Conservation (phyloP, 2,113 vertebrate genomes). For the Rallus limicola region DNA sequence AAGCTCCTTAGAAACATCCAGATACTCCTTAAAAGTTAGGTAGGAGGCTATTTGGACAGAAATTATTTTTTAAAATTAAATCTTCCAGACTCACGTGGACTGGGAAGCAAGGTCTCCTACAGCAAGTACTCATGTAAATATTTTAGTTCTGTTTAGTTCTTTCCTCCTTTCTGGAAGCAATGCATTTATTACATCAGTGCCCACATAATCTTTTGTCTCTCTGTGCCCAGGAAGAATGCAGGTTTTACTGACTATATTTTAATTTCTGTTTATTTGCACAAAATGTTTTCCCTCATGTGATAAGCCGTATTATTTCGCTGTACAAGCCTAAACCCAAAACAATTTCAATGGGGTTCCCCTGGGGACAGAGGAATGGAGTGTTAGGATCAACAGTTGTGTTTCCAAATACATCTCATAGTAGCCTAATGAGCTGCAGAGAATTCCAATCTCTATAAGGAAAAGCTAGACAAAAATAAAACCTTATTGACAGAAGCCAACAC, state of each 20-base stretch:
- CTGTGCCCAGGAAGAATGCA: background rate
- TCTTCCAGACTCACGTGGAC: background rate
- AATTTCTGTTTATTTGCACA: background rate
- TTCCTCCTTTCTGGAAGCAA: background rate
- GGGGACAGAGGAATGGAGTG: background rate
- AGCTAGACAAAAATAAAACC: slow-evolving; percentile 7
- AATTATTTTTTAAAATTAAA: background rate
- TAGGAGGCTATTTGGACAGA: background rate
- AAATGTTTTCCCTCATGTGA: background rate
- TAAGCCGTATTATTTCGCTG: background rate
- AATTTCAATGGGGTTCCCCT: background rate
- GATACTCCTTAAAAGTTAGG: background rate
- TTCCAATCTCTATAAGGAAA: background rate
- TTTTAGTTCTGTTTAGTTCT: background rate
- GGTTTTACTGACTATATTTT: background rate
- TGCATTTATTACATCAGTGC: background rate
- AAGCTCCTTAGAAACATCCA: background rate
- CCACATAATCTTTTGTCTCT: background rate
- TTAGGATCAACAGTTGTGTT: background rate
- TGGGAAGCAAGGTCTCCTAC: background rate
- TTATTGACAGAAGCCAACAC: background rate
- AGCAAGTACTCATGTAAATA: background rate
- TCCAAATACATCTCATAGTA: slow-evolving; percentile 17
- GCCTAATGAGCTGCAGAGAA: background rate
- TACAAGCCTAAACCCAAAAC: background rate